Percentiles rank a stretch among this genome's conserved stretches.
Evolutionary conservation across 2,888 invertebrate genomes (phyloP).

Genomic region (Limnephilus lunatus): DNA sequence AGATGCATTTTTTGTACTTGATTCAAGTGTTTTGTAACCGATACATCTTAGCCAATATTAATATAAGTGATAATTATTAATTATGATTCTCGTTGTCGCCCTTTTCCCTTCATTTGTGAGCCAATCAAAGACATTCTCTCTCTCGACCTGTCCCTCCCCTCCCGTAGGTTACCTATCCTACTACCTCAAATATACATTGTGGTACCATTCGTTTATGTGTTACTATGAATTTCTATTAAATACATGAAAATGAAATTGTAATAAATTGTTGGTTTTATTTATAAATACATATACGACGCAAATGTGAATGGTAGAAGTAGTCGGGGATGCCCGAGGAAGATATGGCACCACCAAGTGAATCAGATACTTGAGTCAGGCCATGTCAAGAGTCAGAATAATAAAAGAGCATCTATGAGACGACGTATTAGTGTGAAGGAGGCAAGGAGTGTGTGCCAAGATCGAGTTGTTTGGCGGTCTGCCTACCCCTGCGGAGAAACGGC

Average conservation of each 20-base stretch:
- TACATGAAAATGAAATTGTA: conserved; percentile 40
- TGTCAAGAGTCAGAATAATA: no score
- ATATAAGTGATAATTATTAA: conserved; percentile 2
- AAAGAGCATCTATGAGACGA: no score
- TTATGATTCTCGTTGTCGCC: background rate
- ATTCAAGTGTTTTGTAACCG: background rate
- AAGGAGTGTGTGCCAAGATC: no score
- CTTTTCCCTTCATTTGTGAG: background rate
- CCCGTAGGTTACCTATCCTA: background rate
- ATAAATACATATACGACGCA: no score
- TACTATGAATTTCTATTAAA: conserved; percentile 49
- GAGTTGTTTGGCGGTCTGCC: no score
- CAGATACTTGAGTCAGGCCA: no score
- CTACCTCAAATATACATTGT: conserved; percentile 48
- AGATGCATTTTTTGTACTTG: background rate
- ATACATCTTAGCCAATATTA: background rate
- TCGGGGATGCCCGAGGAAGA: no score
- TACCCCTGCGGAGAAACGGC: no score
- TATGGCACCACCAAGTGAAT: no score
- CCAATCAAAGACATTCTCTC: background rate
- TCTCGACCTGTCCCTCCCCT: background rate
- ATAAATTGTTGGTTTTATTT: background rate
- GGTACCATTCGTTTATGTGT: conserved; percentile 38
- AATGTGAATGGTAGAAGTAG: no score
- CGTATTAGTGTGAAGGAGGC: no score